A percentile compares a stretch with the other conserved stretches of the same genome.
phyloP scores from a whole-genome alignment of 2,888 invertebrate genomes.

The Hoplodrina ambigua region DNA sequence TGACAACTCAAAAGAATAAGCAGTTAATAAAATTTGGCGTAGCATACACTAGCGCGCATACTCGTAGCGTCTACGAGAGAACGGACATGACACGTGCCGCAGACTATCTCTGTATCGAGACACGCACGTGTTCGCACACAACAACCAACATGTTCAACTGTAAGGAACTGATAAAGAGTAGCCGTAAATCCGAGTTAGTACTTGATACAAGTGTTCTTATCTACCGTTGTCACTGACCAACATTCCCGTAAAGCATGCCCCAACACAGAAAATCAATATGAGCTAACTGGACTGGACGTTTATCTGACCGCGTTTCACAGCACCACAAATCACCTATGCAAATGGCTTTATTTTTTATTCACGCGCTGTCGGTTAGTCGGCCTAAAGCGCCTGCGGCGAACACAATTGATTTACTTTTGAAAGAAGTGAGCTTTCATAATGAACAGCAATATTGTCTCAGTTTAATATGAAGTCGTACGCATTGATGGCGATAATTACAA shows the following conservation, averaged over 20 bases:
- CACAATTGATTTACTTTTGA: slow-evolving; percentile 43
- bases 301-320: slow-evolving; percentile 63
- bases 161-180: slow-evolving; percentile 62
- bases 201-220: slow-evolving; percentile 54
- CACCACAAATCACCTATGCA: slow-evolving; percentile 71
- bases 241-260: slow-evolving; percentile 37
- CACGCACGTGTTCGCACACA: slow-evolving; percentile 57
- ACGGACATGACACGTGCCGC: slow-evolving; percentile 42
- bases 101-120: slow-evolving; percentile 41
- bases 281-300: slow-evolving; percentile 52
- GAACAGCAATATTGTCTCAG: neutral
- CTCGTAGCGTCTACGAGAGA: slow-evolving; percentile 19
- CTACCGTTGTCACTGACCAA: slow-evolving; percentile 50
- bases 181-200: slow-evolving; percentile 65
- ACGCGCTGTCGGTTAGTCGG: slow-evolving; percentile 45
- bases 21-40: slow-evolving; percentile 39
- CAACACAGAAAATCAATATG: slow-evolving; percentile 69
- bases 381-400: slow-evolving; percentile 34
- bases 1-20: slow-evolving; percentile 15
- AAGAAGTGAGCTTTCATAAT: slow-evolving; percentile 22
- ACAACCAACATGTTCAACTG: slow-evolving; percentile 50
- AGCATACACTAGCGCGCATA: slow-evolving; percentile 26
- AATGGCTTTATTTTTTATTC: slow-evolving; percentile 74
- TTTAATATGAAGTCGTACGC: neutral
- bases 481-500: slow-evolving; percentile 42